Evolutionary conservation across 2,797 vertebrate species (phyloP).

Genomic region (Rhinatrema bivittatum): DNA sequence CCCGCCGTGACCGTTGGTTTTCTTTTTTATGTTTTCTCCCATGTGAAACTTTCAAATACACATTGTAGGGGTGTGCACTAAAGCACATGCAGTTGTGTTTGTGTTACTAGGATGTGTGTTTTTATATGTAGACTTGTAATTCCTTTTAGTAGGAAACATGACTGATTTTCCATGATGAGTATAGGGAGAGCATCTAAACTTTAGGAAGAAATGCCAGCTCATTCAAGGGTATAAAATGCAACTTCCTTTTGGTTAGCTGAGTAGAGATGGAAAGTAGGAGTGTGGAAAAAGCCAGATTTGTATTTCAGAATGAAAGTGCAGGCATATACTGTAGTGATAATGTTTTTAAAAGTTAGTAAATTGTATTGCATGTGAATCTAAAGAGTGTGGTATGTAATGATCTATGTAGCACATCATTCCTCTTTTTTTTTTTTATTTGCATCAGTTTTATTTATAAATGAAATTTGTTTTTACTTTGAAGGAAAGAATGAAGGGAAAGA

Average conservation of each 20-base stretch:
- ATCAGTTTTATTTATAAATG: conserved; percentile 32
- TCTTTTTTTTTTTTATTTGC: conserved; percentile 18
- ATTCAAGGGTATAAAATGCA: conserved; percentile 20
- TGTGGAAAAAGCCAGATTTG: conserved; percentile 41
- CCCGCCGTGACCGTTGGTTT: conserved; percentile 11
- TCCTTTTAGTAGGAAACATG: conserved; percentile 46
- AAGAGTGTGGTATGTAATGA: conserved; percentile 28
- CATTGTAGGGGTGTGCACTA: conserved; percentile 44
- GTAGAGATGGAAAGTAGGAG: conserved; percentile 36
- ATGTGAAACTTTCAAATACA: conserved; percentile 20
- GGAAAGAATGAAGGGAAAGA: conserved; percentile 27
- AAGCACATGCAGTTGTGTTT: conserved; percentile 45
- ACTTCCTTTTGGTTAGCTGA: conserved; percentile 29
- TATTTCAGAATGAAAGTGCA: conserved; percentile 25
- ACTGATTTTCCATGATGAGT: conserved; percentile 28
- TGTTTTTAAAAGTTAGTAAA: conserved; percentile 33
- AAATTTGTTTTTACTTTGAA: conserved; percentile 37
- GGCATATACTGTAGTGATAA: conserved; percentile 34
- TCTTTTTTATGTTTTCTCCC: conserved; percentile 46
- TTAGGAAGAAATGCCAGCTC: neutral
- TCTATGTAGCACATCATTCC: conserved; percentile 20
- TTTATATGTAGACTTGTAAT: conserved; percentile 44
- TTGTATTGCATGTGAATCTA: conserved; percentile 31
- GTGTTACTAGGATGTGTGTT: conserved; percentile 39
- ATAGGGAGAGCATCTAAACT: conserved; percentile 21